These are phyloP conservation scores for Apogon talboti DNA, from an alignment of 2,797 vertebrate genomes.

Conservation along the genomic window DNA sequence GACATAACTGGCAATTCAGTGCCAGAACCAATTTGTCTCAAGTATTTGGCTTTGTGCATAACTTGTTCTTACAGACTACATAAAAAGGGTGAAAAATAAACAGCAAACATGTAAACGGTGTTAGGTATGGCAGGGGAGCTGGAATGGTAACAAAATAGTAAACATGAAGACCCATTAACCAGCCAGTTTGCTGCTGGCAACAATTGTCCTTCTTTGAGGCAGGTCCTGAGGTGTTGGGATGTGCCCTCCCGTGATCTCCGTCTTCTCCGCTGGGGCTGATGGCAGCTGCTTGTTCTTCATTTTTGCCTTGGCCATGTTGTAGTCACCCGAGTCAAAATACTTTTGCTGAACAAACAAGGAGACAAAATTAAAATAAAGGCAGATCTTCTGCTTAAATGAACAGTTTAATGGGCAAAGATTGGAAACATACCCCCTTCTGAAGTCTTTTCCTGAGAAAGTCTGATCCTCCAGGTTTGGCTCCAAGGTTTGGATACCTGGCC, in stretches of 20 bases:
- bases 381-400: not conserved
- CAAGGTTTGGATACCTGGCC: conserved; percentile 93
- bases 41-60: conserved; percentile 51
- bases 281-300: conserved; percentile 98
- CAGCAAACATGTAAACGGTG: conserved; percentile 51
- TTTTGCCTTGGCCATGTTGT: conserved; percentile 99
- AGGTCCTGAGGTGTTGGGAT: conserved; percentile 99
- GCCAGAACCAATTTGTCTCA: conserved; percentile 53
- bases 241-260: conserved; percentile 97
- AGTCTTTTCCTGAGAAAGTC: conserved; percentile 96
- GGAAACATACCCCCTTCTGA: conserved; percentile 92
- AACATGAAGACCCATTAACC: conserved; percentile 88
- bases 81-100: conserved; percentile 65
- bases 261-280: conserved; percentile 90
- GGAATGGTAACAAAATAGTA: conserved; percentile 76
- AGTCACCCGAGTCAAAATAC: conserved; percentile 99
- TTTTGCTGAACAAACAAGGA: conserved; percentile 85
- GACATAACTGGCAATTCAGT: conserved; percentile 65
- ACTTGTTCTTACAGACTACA: conserved; percentile 65
- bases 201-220: conserved; percentile 96
- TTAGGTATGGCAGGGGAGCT: conserved; percentile 48
- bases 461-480: conserved; percentile 93
- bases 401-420: not conserved
- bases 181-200: conserved; percentile 97
- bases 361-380: not conserved